These are phyloP conservation scores for Paramormyrops hopkinsi DNA, from an alignment of 2,797 vertebrate species.

Conservation along the genomic window DNA sequence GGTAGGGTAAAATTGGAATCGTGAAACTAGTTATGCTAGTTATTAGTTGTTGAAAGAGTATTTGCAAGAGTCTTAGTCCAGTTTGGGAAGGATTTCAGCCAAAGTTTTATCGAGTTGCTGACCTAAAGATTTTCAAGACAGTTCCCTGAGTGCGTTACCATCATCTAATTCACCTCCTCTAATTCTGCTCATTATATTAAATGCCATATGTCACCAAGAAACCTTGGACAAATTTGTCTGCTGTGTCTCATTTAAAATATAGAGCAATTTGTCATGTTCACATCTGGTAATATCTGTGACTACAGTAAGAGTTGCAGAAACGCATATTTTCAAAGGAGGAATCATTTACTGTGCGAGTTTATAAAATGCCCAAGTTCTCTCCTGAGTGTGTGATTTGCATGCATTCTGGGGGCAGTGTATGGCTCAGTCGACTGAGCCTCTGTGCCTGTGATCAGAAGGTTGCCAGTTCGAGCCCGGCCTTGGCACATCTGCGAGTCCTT, in stretches of 20 bases:
- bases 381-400: neutral
- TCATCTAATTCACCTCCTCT: neutral
- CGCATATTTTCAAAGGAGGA: neutral
- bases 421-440: neutral
- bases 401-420: neutral
- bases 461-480: neutral
- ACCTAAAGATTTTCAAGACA: neutral
- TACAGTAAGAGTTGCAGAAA: neutral
- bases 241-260: neutral
- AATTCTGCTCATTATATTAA: neutral
- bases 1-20: neutral
- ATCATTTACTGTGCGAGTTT: neutral
- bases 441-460: neutral
- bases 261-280: neutral
- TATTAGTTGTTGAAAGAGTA: neutral
- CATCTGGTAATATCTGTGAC: neutral
- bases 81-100: neutral
- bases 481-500: neutral
- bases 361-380: neutral
- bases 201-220: neutral
- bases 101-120: neutral
- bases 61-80: neutral
- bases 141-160: neutral
- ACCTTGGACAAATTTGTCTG: neutral
- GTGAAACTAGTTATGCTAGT: neutral